phyloP scores from a whole-genome alignment of 2,113 vertebrate species.

The Rhinoptilus africanus region DNA sequence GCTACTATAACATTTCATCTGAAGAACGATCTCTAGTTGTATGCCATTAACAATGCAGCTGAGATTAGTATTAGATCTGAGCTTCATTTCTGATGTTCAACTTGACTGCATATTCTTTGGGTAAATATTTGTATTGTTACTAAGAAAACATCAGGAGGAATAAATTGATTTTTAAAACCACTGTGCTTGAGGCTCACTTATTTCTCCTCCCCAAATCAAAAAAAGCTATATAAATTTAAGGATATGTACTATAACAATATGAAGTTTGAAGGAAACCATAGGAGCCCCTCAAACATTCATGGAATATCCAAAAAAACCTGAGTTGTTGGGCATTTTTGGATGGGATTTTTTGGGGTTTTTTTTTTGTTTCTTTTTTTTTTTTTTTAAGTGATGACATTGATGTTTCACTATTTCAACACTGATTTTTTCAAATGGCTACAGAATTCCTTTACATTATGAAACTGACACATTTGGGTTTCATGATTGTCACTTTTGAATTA shows the following conservation, averaged over 20 bases:
- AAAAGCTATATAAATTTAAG: not conserved
- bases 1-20: not conserved
- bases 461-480: not conserved
- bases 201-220: not conserved
- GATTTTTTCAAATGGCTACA: not conserved
- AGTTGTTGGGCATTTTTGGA: too few relatives aligned
- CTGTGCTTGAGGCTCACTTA: not conserved
- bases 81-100: not conserved
- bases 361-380: too few relatives aligned
- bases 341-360: too few relatives aligned
- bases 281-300: not conserved
- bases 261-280: not conserved
- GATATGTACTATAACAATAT: not conserved
- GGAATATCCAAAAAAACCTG: not conserved
- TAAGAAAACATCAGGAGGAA: not conserved
- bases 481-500: not conserved
- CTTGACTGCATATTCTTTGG: not conserved
- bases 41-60: not conserved
- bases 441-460: not conserved
- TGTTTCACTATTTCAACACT: not conserved
- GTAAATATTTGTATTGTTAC: not conserved
- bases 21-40: not conserved
- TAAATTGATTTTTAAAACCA: not conserved
- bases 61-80: not conserved
- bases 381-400: not conserved